Evolutionary conservation across 2,113 vertebrate species (phyloP), one percentile per base, ranked within the genome.

Genomic region (Indri indri): DNA sequence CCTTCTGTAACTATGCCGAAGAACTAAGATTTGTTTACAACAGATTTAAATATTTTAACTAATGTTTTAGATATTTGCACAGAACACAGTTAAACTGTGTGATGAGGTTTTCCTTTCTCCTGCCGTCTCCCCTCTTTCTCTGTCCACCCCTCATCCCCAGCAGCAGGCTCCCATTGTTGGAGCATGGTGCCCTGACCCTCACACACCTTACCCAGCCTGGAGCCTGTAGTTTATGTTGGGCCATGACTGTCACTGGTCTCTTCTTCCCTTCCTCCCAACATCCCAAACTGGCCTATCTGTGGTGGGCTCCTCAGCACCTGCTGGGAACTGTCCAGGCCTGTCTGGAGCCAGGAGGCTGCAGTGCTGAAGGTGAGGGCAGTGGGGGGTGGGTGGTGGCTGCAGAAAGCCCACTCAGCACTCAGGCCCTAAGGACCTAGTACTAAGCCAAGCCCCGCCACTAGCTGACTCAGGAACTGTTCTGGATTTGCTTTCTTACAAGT

Each of bases 101-200:
- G 32, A 90, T 37, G 45, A 47, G 37, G 23, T 3, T 40, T 50
- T 63, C 59, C 18, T 32, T 50, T 37, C 18, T 45, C 8, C 61
- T n/a, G 9, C 37, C 42, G 0, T 74, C 68, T 32, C 3, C 61
- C 45, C 3, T 77, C 42, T 65, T 61, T 47, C 17, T 32, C 32
- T 8, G 18, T 37, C n/a, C 40, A 2, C 10, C 2, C 23, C 0
- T 23, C 23, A 5, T 0, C 25, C 52, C 25, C 25, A 45, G 25
- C 25, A 45, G 25, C 11, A 52, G 23, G 45, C 66, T 84, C 23
- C 22, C 2, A 4, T 32, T 3, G 17, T 16, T 54, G 13, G 57
- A 70, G 22, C 32, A 5, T 9, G 17, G 23, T 8, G 2, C 57
- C 11, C 79, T 71, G 27, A 32, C 6, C 8, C 68, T 20, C 34